phyloP scores from a whole-genome alignment of 2,888 invertebrate genomes.

The Plutella xylostella region DNA sequence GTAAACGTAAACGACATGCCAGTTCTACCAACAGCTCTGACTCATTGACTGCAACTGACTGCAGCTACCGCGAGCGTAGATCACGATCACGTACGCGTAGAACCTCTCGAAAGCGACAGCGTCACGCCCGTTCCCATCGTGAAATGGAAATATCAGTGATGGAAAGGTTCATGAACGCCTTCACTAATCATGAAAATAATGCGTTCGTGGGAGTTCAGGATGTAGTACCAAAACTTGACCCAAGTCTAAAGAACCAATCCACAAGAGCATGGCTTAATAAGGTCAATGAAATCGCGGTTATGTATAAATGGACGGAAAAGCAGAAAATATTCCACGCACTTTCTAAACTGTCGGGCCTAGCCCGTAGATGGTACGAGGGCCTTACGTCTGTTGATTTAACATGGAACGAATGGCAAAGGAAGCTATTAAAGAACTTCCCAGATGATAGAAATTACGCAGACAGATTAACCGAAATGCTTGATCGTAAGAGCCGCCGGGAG shows the following conservation, averaged over 20 bases:
- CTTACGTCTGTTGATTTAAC: conserved; percentile 3
- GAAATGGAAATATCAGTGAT: no score
- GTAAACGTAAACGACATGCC: no score
- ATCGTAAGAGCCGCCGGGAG: conserved; percentile 1
- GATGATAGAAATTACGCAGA: conserved; percentile 6
- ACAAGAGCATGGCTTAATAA: conserved; percentile 7
- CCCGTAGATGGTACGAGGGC: conserved; percentile 10
- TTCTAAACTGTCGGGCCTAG: conserved; percentile 8
- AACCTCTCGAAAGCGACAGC: no score
- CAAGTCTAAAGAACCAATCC: conserved; percentile 5
- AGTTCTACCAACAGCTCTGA: no score
- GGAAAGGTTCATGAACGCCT: no score
- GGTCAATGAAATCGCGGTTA: conserved; percentile 4
- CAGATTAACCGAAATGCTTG: conserved; percentile 3
- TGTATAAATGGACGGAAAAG: conserved; percentile 9
- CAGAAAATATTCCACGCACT: conserved; percentile 10
- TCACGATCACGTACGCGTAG: no score
- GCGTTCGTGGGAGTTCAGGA: conserved; percentile 7
- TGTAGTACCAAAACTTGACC: conserved; percentile 10
- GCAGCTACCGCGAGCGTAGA: no score
- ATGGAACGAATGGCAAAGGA: conserved; percentile 8
- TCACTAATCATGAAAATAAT: no score
- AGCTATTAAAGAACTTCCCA: background rate
- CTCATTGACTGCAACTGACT: no score
- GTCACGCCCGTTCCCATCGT: no score